Base-by-base conservation (phyloP, 2,888 invertebrate genomes). In the Theretra japonica region DNA sequence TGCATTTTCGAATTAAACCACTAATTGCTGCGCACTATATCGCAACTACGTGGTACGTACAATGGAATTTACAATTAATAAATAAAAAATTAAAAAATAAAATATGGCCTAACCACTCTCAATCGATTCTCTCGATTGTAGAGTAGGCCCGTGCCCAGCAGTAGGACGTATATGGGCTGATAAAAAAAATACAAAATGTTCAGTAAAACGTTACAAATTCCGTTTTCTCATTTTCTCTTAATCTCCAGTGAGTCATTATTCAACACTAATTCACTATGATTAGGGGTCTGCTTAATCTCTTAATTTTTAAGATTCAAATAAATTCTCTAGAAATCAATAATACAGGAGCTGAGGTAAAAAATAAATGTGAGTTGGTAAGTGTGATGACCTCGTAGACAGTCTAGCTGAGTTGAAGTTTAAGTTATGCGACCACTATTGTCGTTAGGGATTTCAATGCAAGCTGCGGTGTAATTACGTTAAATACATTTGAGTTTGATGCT, bases 381-480 rank as follows among this genome's bases (percentile, higher is more conserved):
- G n/a, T 60, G 60, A 53, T 50, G 60, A 60, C 30, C 60, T 60
- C 50, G 19, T 23, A 30, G 50, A 60, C 60, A 33, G 25, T 50
- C 15, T 60, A 28, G 28, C 50, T n/a, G 50, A 60, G 25, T 21
- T 50, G 8, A 19, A 17, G 48, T 59, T 28, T 11, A 70, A 70
- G 30, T 60, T 50, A 74, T 73, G 68, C 70, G 71, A 72, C 77
- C 73, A 71, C 75, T 73, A 73, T 73, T 73, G 73, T 74, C 74
- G 75, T 80, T 79, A 77, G 69, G 69, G 70, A 56, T n/a, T 70
- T 65, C 59, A 69, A 65, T 78, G 77, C 77, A 76, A 79, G 76
- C 71, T 69, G 62, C 60, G 69, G 75, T 77, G 73, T 80, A 71
- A 80, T 80, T 79, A 75, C 75, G 75, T 71, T 77, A 77, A 80